A percentile compares a stretch with the other conserved stretches of the same genome.
phyloP scores from a whole-genome alignment of 53 echinoderm and acorn worm species.

The Holothuria scabra region DNA sequence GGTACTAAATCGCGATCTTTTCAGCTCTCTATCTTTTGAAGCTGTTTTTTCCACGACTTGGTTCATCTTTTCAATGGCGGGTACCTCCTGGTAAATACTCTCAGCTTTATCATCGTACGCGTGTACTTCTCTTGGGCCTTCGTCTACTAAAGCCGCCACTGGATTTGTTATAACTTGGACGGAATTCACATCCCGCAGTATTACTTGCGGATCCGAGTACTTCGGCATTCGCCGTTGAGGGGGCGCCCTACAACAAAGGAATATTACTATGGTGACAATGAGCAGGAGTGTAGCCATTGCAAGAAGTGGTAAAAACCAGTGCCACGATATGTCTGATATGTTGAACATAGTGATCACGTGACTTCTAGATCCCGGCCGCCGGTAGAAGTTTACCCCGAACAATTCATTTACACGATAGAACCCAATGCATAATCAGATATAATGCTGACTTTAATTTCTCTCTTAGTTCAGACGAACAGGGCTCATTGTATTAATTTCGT shows the following conservation, averaged over 20 bases:
- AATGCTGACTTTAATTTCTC: too few relatives aligned
- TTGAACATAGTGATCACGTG: slow-evolving; percentile 42
- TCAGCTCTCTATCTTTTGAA: background rate
- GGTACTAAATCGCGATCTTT: slow-evolving; percentile 25
- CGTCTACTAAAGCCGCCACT: slow-evolving; percentile 10
- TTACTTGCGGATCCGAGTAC: slow-evolving; percentile 66
- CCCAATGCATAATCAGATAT: too few relatives aligned
- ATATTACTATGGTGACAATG: slow-evolving; percentile 51
- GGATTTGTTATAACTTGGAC: slow-evolving; percentile 83
- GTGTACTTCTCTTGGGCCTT: background rate
- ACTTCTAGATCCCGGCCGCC: too few relatives aligned
- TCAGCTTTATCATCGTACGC: slow-evolving; percentile 1
- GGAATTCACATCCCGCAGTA: slow-evolving; percentile 66
- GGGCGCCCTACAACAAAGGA: slow-evolving; percentile 57
- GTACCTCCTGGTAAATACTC: slow-evolving; percentile 6
- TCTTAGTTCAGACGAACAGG: too few relatives aligned
- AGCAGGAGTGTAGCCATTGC: slow-evolving; percentile 58
- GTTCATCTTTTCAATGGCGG: background rate
- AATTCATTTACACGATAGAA: too few relatives aligned
- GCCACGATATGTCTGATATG: slow-evolving; percentile 57
- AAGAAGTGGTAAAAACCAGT: slow-evolving; percentile 67
- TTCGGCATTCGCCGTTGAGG: slow-evolving; percentile 32
- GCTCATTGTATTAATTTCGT: too few relatives aligned
- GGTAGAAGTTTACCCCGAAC: too few relatives aligned
- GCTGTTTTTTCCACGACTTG: background rate